Evolutionary conservation across 1,140 invertebrate genomes (phyloP).

Genomic region (Drosophila fuyamai): DNA sequence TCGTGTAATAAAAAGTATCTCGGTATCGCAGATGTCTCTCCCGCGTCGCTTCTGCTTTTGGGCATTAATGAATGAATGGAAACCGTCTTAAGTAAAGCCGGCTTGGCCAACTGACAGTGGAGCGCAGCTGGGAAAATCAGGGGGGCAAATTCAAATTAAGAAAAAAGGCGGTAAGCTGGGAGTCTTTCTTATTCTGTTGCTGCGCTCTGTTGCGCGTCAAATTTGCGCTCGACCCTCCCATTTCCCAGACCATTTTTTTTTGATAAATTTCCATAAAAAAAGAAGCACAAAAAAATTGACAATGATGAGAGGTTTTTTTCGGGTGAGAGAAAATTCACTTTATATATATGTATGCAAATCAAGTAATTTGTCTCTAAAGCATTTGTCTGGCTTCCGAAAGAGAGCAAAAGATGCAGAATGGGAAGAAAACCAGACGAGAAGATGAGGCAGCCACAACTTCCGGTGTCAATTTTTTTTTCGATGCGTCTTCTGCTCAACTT

Average conservation of each 20-base stretch:
- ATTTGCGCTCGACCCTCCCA: conserved; percentile 55
- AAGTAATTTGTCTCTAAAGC: conserved; percentile 76
- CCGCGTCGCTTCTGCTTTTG: conserved; percentile 37
- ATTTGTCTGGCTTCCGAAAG: conserved; percentile 57
- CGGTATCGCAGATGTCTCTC: conserved; percentile 48
- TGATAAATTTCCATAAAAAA: conserved; percentile 78
- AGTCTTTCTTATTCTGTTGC: conserved; percentile 45
- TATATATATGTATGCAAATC: conserved; percentile 69
- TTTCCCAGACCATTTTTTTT: conserved; percentile 22
- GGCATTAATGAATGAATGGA: conserved; percentile 75
- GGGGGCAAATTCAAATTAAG: conserved; percentile 1
- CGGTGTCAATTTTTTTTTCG: conserved; percentile 65
- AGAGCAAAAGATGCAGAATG: conserved; percentile 30
- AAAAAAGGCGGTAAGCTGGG: conserved; percentile 1
- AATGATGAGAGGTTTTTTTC: conserved; percentile 71
- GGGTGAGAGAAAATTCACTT: conserved; percentile 41
- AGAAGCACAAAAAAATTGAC: conserved; percentile 65
- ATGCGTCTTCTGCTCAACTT: conserved; percentile 55
- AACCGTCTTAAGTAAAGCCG: conserved; percentile 59
- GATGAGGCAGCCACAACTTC: conserved; percentile 77
- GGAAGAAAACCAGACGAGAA: conserved; percentile 13
- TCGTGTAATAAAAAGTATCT: conserved; percentile 74
- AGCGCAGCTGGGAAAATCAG: conserved; percentile 26
- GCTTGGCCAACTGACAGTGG: conserved; percentile 49
- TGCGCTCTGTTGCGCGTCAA: conserved; percentile 70